Evolutionary conservation across 2,113 vertebrate species (phyloP).

Genomic region (Pedetes capensis): DNA sequence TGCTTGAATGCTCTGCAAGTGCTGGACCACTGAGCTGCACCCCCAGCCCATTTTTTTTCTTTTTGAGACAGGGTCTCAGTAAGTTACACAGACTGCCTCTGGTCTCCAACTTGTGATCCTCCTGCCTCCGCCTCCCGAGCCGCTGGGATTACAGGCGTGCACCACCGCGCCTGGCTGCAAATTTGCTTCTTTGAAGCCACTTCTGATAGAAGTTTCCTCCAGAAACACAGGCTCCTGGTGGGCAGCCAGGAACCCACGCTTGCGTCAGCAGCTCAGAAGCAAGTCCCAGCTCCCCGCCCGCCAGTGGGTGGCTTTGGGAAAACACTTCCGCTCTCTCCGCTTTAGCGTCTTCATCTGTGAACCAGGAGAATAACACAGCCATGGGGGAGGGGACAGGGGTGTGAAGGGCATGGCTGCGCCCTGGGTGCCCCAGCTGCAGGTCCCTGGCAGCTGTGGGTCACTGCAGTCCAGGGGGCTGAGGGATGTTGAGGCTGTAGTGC

Average conservation of each 20-base stretch:
- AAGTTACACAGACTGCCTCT: too few relatives aligned
- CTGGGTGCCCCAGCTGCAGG: too few relatives aligned
- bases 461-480: not conserved
- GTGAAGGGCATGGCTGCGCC: not conserved
- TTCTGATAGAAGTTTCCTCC: not conserved
- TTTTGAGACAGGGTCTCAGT: too few relatives aligned
- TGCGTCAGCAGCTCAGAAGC: rapidly evolving
- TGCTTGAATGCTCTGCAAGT: too few relatives aligned
- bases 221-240: not conserved
- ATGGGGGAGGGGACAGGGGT: rapidly evolving
- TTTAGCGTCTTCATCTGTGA: not conserved
- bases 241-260: not conserved
- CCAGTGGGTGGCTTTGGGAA: not conserved
- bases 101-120: too few relatives aligned
- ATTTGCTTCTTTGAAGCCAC: not conserved
- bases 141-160: too few relatives aligned
- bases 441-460: not conserved
- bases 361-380: too few relatives aligned
- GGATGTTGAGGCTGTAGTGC: too few relatives aligned
- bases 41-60: too few relatives aligned
- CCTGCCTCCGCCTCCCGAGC: too few relatives aligned
- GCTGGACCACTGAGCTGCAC: too few relatives aligned
- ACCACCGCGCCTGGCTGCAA: too few relatives aligned
- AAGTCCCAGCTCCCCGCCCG: not conserved
- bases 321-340: not conserved